Evolutionary conservation across 2,888 invertebrate species (phyloP).

Genomic region (Caenorhabditis sp.): DNA sequence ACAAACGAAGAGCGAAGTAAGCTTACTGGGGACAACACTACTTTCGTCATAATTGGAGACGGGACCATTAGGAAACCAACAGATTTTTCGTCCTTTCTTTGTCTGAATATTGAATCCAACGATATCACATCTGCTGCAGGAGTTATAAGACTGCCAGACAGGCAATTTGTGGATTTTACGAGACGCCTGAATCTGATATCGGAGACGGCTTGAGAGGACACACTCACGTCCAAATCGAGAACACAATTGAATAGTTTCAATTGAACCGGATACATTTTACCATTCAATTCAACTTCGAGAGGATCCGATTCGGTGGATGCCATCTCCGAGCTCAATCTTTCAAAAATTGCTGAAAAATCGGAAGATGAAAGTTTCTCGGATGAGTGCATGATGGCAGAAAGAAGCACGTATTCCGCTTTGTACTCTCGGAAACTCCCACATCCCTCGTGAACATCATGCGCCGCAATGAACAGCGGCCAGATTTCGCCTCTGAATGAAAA

Average conservation of each 20-base stretch:
- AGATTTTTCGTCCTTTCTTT: background rate
- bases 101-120: background rate
- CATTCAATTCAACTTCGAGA: background rate
- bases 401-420: background rate
- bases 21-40: no score
- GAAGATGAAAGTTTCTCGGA: background rate
- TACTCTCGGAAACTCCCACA: background rate
- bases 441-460: background rate
- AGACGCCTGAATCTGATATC: background rate
- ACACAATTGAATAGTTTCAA: background rate
- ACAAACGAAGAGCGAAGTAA: no score
- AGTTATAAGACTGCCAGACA: background rate
- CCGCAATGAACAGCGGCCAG: conserved; percentile 3
- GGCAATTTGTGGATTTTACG: background rate
- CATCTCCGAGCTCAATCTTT: background rate
- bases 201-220: background rate
- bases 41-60: background rate
- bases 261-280: background rate
- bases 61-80: background rate
- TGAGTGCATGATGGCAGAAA: background rate
- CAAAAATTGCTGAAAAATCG: background rate
- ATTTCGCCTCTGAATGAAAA: conserved; percentile 5
- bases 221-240: background rate
- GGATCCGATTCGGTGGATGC: background rate
- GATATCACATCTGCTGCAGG: background rate